A percentile compares a stretch with the other conserved stretches of the same genome.
Conservation (phyloP, 1,140 invertebrate species). For the Papilio dardanus region DNA sequence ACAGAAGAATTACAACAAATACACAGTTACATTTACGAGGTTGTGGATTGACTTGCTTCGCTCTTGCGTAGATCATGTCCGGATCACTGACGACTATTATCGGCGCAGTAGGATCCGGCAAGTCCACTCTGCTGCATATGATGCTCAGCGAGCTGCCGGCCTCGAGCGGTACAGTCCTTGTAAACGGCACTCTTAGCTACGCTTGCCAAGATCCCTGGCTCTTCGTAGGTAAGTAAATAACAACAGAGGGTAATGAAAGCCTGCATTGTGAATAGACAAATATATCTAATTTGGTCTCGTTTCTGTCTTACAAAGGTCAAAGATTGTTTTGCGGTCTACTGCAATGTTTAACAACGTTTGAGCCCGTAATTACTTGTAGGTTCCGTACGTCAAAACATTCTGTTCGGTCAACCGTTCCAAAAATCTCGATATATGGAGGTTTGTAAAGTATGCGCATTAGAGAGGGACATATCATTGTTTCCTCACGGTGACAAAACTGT, state of each 20-base stretch:
- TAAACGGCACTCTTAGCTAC: slow-evolving; percentile 87
- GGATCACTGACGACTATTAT: slow-evolving; percentile 65
- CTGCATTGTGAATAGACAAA: too few relatives aligned
- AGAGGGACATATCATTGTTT: slow-evolving; percentile 87
- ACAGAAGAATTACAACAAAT: background rate
- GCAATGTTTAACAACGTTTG: background rate
- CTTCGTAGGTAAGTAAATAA: slow-evolving; percentile 82
- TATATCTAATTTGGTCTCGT: too few relatives aligned
- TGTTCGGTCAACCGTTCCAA: slow-evolving; percentile 88
- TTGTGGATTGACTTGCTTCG: background rate
- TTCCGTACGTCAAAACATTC: slow-evolving; percentile 88
- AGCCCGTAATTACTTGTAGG: slow-evolving; percentile 54
- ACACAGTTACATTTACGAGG: background rate
- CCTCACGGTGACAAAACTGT: slow-evolving; percentile 89
- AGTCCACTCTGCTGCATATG: slow-evolving; percentile 88
- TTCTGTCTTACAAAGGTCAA: background rate
- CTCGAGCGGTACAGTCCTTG: slow-evolving; percentile 82
- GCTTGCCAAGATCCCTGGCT: slow-evolving; percentile 90
- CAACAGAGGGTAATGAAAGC: too few relatives aligned
- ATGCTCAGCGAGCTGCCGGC: slow-evolving; percentile 88
- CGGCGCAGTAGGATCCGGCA: slow-evolving; percentile 72
- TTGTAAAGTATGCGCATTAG: slow-evolving; percentile 83
- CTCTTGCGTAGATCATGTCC: slow-evolving; percentile 51
- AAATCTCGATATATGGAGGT: slow-evolving; percentile 85
- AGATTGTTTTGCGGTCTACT: background rate